phyloP scores from a whole-genome alignment of 2,888 invertebrate genomes.

The Tenodera sinensis region DNA sequence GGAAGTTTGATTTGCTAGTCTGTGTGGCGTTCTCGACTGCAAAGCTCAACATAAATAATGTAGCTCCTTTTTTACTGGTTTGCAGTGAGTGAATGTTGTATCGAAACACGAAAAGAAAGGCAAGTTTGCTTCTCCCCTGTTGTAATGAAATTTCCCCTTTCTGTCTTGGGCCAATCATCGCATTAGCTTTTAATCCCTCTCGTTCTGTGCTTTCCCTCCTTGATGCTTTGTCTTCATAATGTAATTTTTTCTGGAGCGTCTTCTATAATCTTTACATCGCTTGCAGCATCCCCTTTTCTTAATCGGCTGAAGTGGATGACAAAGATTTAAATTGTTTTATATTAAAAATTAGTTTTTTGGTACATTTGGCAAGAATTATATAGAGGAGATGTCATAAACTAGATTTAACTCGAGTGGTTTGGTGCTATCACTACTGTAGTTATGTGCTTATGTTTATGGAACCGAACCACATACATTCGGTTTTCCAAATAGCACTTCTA shows the following conservation, averaged over 20 bases:
- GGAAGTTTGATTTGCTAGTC: too few species aligned
- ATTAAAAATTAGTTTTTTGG: too few species aligned
- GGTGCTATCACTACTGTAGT: too few species aligned
- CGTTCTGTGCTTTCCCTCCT: background rate
- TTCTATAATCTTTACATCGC: background rate
- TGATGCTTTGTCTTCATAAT: background rate
- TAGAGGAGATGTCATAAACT: too few species aligned
- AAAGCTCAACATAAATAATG: background rate
- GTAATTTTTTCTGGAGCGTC: background rate
- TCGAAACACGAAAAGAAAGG: background rate
- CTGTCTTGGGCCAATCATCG: background rate
- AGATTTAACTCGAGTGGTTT: too few species aligned
- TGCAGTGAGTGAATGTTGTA: background rate
- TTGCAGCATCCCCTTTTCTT: background rate
- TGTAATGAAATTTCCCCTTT: background rate
- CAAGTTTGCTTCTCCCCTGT: background rate
- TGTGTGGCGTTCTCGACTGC: background rate
- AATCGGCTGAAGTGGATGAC: too few species aligned
- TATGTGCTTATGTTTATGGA: too few species aligned
- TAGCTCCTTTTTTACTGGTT: background rate
- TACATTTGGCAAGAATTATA: too few species aligned
- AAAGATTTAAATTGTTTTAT: too few species aligned
- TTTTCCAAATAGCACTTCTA: too few species aligned
- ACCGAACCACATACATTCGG: too few species aligned
- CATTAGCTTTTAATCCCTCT: background rate